Evolutionary conservation across 2,888 invertebrate genomes (phyloP), one percentile per base, ranked within the genome.

Genomic region (Drosophila hamatofila): DNA sequence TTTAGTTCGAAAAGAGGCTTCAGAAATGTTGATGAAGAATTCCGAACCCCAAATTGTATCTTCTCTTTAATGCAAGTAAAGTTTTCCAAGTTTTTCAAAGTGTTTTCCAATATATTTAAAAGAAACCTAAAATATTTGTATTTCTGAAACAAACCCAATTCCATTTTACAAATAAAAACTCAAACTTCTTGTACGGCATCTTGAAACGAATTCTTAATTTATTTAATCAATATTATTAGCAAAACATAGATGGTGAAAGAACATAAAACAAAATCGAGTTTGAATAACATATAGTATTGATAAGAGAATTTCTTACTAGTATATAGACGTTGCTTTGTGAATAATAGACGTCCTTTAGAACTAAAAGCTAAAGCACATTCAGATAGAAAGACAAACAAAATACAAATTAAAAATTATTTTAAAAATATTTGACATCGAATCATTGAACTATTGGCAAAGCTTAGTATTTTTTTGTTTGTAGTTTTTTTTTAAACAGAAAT

Each of bases 131-230:
- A 27, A n/a, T n/a, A n/a, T n/a, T n/a, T n/a, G n/a, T n/a, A n/a
- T n/a, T n/a, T n/a, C n/a, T n/a, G n/a, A 30, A 30, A 30, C 9
- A 27, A 2, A 0, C 18, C 14, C 21, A 23, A 44, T 3, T 0
- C 30, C n/a, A 8, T 41, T 3, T 18, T 2, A 30, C 16, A 39
- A 63, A 33, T 1, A 44, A 42, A 42, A 18, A 30, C 8, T 56
- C 57, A 57, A 73, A 39, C 21, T 62, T 57, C 21, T 12, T 30
- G 7, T 41, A 49, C 63, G 64, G 68, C 75, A 78, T 79, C 54
- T 62, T 62, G 59, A 73, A 78, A 80, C 78, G 73, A 81, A 71
- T 56, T 84, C 9, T 73, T 63, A 64, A 65, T 80, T 75, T 80
- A 80, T 76, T 76, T 75, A 67, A 77, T 76, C 57, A 70, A 75